Evolutionary conservation across 92 coral and sea anemone genomes (phyloP).

Genomic region (Blastomussa wellsi): DNA sequence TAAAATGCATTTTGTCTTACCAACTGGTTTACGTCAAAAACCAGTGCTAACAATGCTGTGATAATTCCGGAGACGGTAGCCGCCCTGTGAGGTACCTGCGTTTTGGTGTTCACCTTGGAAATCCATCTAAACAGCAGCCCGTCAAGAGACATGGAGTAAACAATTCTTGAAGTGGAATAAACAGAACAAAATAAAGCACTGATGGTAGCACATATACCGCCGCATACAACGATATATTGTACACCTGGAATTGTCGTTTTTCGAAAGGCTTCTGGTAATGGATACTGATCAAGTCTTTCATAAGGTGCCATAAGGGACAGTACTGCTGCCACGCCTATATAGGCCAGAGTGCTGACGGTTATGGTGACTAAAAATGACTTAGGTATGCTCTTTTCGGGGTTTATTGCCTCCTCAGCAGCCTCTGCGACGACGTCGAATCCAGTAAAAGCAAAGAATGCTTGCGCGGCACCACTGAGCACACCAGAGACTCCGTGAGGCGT

Average conservation of each 20-base stretch:
- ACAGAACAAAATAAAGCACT: constrained; percentile 60
- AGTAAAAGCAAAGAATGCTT: constrained; percentile 26
- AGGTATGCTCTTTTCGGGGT: constrained; percentile 73
- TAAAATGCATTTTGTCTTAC: constrained; percentile 55
- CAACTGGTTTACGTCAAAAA: constrained; percentile 60
- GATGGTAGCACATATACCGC: constrained; percentile 77
- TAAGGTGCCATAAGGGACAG: constrained; percentile 79
- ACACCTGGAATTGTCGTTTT: constrained; percentile 62
- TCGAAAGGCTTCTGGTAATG: constrained; percentile 81
- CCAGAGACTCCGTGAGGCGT: constrained; percentile 23
- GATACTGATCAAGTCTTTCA: constrained; percentile 51
- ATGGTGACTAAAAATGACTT: constrained; percentile 66
- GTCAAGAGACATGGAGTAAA: constrained; percentile 85
- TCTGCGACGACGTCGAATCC: constrained; percentile 39
- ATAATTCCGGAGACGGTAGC: constrained; percentile 58
- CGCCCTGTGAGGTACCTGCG: constrained; percentile 78
- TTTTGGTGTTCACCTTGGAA: constrained; percentile 50
- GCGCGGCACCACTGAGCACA: constrained; percentile 13
- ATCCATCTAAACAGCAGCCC: constrained; percentile 73
- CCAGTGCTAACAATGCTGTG: constrained; percentile 58
- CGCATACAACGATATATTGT: constrained; percentile 66
- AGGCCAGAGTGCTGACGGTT: constrained; percentile 58
- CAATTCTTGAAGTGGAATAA: constrained; percentile 72
- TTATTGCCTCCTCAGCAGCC: constrained; percentile 62
- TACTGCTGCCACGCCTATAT: constrained; percentile 75